phyloP scores from a whole-genome alignment of 2,113 vertebrate species.

The Mus pahari region DNA sequence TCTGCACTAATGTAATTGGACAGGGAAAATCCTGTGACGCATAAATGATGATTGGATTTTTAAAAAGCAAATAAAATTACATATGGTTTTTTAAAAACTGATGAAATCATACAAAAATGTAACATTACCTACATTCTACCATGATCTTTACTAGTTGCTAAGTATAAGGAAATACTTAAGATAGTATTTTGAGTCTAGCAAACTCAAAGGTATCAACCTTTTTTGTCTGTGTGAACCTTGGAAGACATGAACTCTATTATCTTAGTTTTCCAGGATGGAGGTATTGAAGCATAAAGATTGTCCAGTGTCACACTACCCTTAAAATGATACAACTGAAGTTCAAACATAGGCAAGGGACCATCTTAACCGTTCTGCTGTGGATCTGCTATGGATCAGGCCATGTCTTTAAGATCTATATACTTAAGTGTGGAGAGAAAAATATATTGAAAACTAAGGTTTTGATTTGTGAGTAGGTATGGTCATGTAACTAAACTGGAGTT shows the following conservation, averaged over 20 bases:
- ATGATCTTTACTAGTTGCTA: neutral
- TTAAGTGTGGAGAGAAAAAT: neutral
- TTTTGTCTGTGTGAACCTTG: neutral
- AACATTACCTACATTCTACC: neutral
- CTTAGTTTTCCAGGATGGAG: constrained; percentile 8
- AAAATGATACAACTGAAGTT: neutral
- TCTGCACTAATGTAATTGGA: no score
- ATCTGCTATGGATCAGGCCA: constrained; percentile 1
- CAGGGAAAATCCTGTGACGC: no score
- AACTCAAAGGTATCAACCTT: neutral
- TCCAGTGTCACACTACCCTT: neutral
- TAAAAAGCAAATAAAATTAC: constrained; percentile 24
- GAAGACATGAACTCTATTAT: neutral
- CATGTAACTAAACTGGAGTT: neutral
- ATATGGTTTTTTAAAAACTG: neutral
- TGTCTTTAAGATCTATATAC: neutral
- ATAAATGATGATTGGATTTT: constrained; percentile 44
- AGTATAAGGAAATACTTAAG: constrained; percentile 33
- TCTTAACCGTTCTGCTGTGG: neutral
- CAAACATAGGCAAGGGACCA: neutral
- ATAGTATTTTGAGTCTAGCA: constrained; percentile 35
- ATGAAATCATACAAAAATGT: constrained; percentile 49
- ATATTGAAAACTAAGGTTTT: constrained; percentile 2
- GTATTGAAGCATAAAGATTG: constrained; percentile 1
- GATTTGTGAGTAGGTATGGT: neutral